Evolutionary conservation across 2,888 invertebrate genomes (phyloP).

Genomic region (Eristalis arbustorum): DNA sequence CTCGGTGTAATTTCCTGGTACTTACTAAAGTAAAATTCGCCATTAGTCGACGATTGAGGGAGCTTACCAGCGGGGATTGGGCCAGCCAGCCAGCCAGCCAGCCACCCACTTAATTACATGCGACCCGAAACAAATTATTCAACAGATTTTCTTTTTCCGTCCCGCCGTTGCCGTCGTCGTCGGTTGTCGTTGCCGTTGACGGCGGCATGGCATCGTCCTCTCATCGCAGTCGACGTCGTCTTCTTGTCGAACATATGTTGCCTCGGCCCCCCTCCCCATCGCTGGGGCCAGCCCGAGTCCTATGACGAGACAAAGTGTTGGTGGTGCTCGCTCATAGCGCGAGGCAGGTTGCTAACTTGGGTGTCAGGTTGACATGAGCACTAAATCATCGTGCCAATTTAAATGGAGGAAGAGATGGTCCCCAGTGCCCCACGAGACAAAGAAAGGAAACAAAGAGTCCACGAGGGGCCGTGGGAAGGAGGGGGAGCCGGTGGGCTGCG

Average conservation of each 20-base stretch:
- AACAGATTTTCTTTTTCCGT: constrained; percentile 56
- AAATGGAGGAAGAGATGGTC: constrained; percentile 57
- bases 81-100: constrained; percentile 22
- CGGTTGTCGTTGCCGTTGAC: background rate
- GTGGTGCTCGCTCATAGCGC: constrained; percentile 40
- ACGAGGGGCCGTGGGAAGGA: too few relatives aligned
- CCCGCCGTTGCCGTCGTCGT: background rate
- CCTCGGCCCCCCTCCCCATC: constrained; percentile 28
- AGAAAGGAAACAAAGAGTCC: background rate
- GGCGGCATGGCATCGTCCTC: too few relatives aligned
- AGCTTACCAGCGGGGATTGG: background rate
- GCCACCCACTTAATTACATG: constrained; percentile 68
- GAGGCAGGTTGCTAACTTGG: constrained; percentile 67
- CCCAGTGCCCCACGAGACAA: constrained; percentile 10
- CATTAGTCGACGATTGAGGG: constrained; percentile 54
- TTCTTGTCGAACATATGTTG: constrained; percentile 65
- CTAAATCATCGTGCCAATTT: constrained; percentile 70
- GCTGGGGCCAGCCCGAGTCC: background rate
- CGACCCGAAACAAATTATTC: constrained; percentile 69
- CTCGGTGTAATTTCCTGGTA: constrained; percentile 53
- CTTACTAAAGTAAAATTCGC: constrained; percentile 56
- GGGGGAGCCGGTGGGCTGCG: constrained; percentile 12
- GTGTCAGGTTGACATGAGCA: constrained; percentile 68
- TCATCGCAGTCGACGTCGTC: constrained; percentile 13
- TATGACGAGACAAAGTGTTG: constrained; percentile 25